Base-by-base conservation (phyloP, 2,797 vertebrate species). In the Cuniculus paca region DNA sequence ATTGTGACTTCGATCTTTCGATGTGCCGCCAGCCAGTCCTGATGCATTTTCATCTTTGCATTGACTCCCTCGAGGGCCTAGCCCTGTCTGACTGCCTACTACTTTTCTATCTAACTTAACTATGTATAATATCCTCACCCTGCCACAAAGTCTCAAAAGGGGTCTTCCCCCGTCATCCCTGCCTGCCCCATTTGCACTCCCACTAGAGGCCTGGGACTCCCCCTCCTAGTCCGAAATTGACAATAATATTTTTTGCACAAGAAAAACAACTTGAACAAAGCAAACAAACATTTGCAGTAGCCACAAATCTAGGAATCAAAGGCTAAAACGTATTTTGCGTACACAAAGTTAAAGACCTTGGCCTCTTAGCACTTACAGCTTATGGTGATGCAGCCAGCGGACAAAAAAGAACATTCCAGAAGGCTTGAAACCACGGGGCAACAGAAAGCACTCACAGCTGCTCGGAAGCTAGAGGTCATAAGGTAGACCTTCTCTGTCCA, bases 351-450 rank as follows among this genome's bases (percentile, higher is more conserved):
- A n/a, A 77, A 91, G 70, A 75, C 61, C 82, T 72, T 22, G 14
- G 22, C 13, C 36, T 52, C 88, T 86, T 8, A 34, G 61, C 45
- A 65, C 19, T 65, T 52, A 48, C n/a, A 88, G 52, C 26, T 65
- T n/a, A 39, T 17, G 11, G 84, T 17, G 60, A 82, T 42, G 22
- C 34, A 34, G 83, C 91, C 52, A 16, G 16, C n/a, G 54, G 48
- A 56, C 77, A 84, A 42, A 77, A 82, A 80, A 36, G 90, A 87
- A 61, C 78, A 91, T 88, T 91, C 39, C 65, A 92, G 86, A 95
- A 94, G 48, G 2, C 84, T 91, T 70, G 82, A 92, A 97, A 60
- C 42, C 60, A 87, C 52, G 13, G 28, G 28, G 39, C 14, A 7
- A 48, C 31, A 63, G 54, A 81, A 48, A 77, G 48, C 34, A 39